phyloP scores from a whole-genome alignment of 2,888 invertebrate species.

The Phrixothrix hirtus region DNA sequence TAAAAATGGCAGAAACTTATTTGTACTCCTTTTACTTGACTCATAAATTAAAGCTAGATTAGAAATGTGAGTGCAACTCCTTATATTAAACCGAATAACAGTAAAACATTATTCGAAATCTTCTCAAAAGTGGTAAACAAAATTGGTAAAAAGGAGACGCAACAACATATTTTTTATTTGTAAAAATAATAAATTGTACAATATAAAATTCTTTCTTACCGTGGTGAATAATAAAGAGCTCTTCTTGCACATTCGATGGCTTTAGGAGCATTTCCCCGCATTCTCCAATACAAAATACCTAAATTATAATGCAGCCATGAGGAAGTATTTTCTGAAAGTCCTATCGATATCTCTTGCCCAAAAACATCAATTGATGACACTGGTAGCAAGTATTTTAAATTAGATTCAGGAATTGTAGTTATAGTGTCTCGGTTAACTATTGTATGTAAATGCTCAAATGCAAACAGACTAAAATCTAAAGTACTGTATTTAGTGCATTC shows the following conservation, averaged over 20 bases:
- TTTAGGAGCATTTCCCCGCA: conserved; percentile 72
- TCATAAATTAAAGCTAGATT: too few species aligned
- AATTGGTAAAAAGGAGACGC: too few species aligned
- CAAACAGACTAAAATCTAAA: conserved; percentile 64
- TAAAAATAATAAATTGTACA: too few species aligned
- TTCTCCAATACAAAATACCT: conserved; percentile 79
- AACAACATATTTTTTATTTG: too few species aligned
- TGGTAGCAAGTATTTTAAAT: conserved; percentile 55
- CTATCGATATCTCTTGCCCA: conserved; percentile 67
- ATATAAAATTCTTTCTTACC: conserved; percentile 52
- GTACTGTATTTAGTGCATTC: conserved; percentile 57
- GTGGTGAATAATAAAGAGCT: conserved; percentile 74
- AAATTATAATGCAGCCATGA: conserved; percentile 82
- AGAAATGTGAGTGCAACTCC: too few species aligned
- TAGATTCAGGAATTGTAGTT: conserved; percentile 58
- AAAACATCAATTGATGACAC: conserved; percentile 56
- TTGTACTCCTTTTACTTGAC: too few species aligned
- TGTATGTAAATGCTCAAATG: conserved; percentile 67
- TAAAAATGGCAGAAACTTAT: too few species aligned
- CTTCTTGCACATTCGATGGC: conserved; percentile 79
- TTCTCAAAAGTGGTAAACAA: too few species aligned
- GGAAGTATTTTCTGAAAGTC: conserved; percentile 67
- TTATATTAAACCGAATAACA: too few species aligned
- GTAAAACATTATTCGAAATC: too few species aligned
- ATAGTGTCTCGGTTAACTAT: conserved; percentile 60